Percentiles rank a stretch among this genome's conserved stretches.
Evolutionary conservation across 2,113 vertebrate genomes (phyloP).

Genomic region (Malurus alboscapulatus): DNA sequence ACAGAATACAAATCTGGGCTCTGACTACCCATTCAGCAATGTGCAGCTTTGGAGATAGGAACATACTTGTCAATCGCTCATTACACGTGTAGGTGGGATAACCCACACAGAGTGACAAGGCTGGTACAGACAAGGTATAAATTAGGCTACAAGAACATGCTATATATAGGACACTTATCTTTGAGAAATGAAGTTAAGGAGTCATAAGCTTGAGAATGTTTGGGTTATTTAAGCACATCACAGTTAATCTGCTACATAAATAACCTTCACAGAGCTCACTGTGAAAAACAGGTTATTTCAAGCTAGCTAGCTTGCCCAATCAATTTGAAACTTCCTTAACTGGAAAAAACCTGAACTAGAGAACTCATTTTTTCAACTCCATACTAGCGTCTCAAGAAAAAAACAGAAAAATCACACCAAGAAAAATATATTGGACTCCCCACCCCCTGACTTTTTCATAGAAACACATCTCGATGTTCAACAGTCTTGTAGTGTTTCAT

Average conservation of each 20-base stretch:
- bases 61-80: neutral
- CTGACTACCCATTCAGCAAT: neutral
- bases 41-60: neutral
- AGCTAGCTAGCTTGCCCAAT: neutral
- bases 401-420: neutral
- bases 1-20: neutral
- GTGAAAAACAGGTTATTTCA: neutral
- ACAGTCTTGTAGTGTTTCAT: neutral
- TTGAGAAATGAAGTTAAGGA: constrained; percentile 19
- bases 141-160: neutral
- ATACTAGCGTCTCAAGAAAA: neutral
- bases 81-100: neutral
- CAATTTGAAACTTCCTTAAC: neutral
- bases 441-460: neutral
- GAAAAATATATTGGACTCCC: neutral
- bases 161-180: constrained; percentile 9
- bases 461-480: neutral
- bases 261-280: neutral
- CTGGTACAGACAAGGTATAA: neutral
- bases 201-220: neutral
- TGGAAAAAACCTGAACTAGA: neutral
- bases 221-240: constrained; percentile 17
- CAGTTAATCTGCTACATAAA: neutral
- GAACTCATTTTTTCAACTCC: neutral
- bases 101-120: neutral